A percentile compares a stretch with the other conserved stretches of the same genome.
These are phyloP conservation scores for Crambe crambe DNA, from an alignment of 37 sponge, comb jelly and placozoan genomes.

Conservation along the genomic window DNA sequence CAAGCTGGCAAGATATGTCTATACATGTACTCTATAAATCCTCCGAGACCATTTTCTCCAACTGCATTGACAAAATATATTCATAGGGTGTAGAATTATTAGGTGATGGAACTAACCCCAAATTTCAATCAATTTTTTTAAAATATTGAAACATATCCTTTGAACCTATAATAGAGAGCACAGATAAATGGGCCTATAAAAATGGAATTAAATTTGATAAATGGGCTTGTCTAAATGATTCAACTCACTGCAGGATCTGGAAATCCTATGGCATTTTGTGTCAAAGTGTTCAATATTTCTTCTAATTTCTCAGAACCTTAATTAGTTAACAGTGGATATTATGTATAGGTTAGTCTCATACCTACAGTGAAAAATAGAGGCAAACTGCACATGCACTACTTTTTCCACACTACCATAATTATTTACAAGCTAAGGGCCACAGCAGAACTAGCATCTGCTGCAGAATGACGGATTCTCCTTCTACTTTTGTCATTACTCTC, in stretches of 20 bases:
- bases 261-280: conserved; percentile 62
- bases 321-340: no score
- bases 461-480: no score
- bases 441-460: no score
- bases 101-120: conserved; percentile 59
- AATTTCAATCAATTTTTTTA: conserved; percentile 65
- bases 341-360: no score
- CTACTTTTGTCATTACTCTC: no score
- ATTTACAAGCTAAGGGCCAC: no score
- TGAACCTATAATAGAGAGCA: conserved; percentile 44
- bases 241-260: conserved; percentile 74
- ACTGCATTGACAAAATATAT: conserved; percentile 14
- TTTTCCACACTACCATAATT: no score
- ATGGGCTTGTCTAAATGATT: not conserved
- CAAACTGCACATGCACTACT: no score
- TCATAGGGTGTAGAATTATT: not conserved
- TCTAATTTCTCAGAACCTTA: conserved; percentile 52
- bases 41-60: conserved; percentile 42
- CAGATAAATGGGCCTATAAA: not conserved
- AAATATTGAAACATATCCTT: conserved; percentile 70
- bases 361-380: no score
- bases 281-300: conserved; percentile 52
- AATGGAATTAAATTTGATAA: not conserved
- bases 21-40: conserved; percentile 74
- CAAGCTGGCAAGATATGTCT: conserved; percentile 80